Percentiles rank a stretch among this genome's conserved stretches.
Conservation (phyloP, 2,888 invertebrate species). For the Lasioglossum zephyrum region DNA sequence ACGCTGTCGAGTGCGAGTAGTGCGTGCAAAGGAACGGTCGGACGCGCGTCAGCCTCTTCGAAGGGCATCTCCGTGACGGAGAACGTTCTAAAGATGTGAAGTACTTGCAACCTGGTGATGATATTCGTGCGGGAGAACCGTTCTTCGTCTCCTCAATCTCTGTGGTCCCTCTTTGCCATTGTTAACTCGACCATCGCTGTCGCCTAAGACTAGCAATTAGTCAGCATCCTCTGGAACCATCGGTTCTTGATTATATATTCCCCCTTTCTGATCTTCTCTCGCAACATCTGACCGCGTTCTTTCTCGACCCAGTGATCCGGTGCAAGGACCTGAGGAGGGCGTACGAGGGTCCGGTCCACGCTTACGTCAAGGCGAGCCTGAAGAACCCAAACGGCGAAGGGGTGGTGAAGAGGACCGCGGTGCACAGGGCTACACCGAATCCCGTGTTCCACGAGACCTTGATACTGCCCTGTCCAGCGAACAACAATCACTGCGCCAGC, state of each 20-base stretch:
- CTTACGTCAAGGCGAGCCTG: slow-evolving; percentile 91
- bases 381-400: slow-evolving; percentile 85
- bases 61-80: neutral
- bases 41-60: slow-evolving; percentile 30
- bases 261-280: neutral
- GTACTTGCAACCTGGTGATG: neutral
- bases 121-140: neutral
- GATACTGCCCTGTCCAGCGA: slow-evolving; percentile 87
- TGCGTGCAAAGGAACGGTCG: slow-evolving; percentile 65
- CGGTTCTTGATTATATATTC: neutral
- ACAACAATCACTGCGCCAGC: slow-evolving; percentile 76
- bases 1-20: slow-evolving; percentile 66
- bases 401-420: slow-evolving; percentile 91
- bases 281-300: slow-evolving; percentile 25
- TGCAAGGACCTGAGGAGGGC: slow-evolving; percentile 90
- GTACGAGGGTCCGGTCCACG: slow-evolving; percentile 90
- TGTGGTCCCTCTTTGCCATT: neutral
- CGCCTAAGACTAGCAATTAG: neutral
- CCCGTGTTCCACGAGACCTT: slow-evolving; percentile 93
- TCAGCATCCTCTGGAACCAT: neutral
- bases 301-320: slow-evolving; percentile 88
- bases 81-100: neutral
- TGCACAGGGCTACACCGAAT: slow-evolving; percentile 91
- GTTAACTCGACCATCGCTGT: neutral
- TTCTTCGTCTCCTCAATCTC: neutral